These are phyloP conservation scores for Lycodopsis pacificus DNA, from an alignment of 2,797 vertebrate genomes.

Conservation along the genomic window DNA sequence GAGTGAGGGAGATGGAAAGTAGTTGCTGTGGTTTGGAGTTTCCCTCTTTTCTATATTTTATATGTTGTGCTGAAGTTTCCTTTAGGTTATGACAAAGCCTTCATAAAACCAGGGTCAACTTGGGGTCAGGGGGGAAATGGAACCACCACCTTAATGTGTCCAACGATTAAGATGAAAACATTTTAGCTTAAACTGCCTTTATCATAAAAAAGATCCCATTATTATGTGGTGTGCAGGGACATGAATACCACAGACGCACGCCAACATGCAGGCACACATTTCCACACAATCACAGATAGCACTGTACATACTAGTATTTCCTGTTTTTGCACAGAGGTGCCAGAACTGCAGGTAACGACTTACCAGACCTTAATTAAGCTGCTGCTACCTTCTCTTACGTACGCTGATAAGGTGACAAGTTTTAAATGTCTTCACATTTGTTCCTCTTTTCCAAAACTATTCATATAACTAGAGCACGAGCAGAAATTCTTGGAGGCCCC, in stretches of 20 bases:
- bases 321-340: constrained; percentile 20
- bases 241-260: neutral
- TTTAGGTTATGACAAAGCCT: neutral
- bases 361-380: constrained; percentile 5
- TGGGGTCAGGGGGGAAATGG: neutral
- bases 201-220: neutral
- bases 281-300: constrained; percentile 5
- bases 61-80: constrained; percentile 1
- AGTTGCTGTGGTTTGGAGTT: no score
- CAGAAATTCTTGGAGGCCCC: constrained; percentile 7
- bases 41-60: neutral
- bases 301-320: constrained; percentile 18
- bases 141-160: neutral
- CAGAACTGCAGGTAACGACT: constrained; percentile 25
- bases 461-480: constrained; percentile 28
- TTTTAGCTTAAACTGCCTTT: neutral
- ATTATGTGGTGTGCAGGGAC: neutral
- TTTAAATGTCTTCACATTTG: constrained; percentile 38
- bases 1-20: neutral
- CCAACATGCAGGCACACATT: neutral
- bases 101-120: neutral
- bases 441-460: constrained; percentile 34
- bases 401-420: constrained; percentile 42
- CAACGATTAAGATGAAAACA: neutral
- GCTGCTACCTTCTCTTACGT: constrained; percentile 7